These are phyloP conservation scores for Andricus quercusramuli DNA, from an alignment of 2,888 invertebrate species.

Conservation along the genomic window DNA sequence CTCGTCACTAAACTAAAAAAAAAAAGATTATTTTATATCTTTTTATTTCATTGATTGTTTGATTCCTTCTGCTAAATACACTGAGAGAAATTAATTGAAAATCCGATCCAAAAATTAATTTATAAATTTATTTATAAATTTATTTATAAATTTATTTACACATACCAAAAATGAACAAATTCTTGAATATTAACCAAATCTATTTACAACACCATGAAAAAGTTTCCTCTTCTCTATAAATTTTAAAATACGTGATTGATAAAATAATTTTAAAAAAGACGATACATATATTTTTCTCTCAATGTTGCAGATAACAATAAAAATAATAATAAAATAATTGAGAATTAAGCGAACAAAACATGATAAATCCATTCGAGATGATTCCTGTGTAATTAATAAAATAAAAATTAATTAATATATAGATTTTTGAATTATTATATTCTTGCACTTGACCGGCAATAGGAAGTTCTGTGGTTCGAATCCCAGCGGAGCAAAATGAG, in stretches of 20 bases:
- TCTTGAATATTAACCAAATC: neutral
- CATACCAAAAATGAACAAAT: neutral
- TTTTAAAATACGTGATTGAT: no score
- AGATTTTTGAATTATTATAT: no score
- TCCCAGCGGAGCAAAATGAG: no score
- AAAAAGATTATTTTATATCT: neutral
- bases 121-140: conserved; percentile 6
- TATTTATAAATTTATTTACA: neutral
- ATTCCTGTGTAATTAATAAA: no score
- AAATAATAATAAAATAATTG: no score
- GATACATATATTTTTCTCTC: neutral
- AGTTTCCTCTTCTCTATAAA: neutral
- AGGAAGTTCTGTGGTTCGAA: no score
- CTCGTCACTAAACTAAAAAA: no score
- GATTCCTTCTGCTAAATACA: neutral
- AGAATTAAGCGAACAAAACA: no score
- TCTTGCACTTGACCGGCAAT: no score
- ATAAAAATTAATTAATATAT: no score
- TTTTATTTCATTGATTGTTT: conserved; percentile 30
- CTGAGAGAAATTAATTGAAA: conserved; percentile 3
- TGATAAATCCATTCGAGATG: no score
- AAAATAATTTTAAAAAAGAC: neutral
- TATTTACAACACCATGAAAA: conserved; percentile 23
- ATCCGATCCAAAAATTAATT: neutral
- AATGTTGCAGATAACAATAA: no score